These are phyloP conservation scores for Helostoma temminkii DNA, from an alignment of 2,797 vertebrate genomes.

Conservation along the genomic window DNA sequence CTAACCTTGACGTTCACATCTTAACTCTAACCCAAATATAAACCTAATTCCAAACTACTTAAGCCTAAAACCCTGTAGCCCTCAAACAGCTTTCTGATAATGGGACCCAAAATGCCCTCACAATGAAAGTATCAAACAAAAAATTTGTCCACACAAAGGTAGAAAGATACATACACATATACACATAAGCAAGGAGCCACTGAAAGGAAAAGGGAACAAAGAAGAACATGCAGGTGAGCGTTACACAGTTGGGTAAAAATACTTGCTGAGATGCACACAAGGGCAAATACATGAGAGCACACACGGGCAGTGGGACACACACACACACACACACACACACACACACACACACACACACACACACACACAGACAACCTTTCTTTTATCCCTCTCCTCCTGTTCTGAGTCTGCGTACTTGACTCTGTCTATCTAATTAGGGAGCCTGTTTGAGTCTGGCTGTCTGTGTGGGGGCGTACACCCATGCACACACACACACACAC, in stretches of 20 bases:
- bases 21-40: too few species aligned
- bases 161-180: background rate
- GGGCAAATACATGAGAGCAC: constrained; percentile 31
- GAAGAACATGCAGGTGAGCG: constrained; percentile 49
- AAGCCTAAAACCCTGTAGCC: background rate
- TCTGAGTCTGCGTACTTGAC: constrained; percentile 53
- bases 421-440: constrained; percentile 79
- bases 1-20: too few species aligned
- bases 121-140: too few species aligned
- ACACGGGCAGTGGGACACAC: constrained; percentile 18
- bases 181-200: constrained; percentile 20
- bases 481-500: constrained; percentile 13
- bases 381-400: constrained; percentile 65
- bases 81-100: background rate
- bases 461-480: constrained; percentile 47
- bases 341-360: constrained; percentile 21
- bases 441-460: constrained; percentile 53
- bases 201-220: constrained; percentile 61
- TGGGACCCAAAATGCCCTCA: background rate
- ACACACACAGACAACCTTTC: constrained; percentile 60
- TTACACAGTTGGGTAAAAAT: constrained; percentile 61
- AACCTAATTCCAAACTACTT: background rate
- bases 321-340: background rate
- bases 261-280: constrained; percentile 43
- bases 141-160: background rate